Conservation (phyloP, 2,888 invertebrate genomes). For the Diloba caeruleocephala region DNA sequence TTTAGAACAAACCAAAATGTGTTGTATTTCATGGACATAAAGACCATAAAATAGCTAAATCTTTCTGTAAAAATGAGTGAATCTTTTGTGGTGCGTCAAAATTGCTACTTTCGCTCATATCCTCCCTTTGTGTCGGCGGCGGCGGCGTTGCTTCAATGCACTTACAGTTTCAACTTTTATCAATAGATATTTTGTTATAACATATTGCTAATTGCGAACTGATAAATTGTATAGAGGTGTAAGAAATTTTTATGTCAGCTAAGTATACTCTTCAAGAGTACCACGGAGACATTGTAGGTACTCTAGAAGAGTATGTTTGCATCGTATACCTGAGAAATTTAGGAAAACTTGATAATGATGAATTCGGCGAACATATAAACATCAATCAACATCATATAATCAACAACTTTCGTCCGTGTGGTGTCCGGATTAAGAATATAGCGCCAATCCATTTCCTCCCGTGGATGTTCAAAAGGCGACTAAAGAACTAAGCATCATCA, state of each 20-base stretch:
- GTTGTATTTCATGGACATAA: constrained; percentile 39
- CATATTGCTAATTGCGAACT: constrained; percentile 32
- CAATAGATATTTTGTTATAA: constrained; percentile 60
- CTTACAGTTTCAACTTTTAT: constrained; percentile 68
- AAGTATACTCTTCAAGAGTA: too few relatives aligned
- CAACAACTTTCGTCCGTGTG: too few relatives aligned
- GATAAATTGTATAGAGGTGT: constrained; percentile 5
- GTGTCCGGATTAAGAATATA: too few relatives aligned
- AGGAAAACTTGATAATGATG: too few relatives aligned
- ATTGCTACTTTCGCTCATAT: constrained; percentile 81
- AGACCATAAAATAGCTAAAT: constrained; percentile 44
- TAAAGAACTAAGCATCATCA: too few relatives aligned
- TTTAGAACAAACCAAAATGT: constrained; percentile 23
- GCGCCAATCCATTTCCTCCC: too few relatives aligned
- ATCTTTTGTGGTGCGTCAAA: constrained; percentile 74
- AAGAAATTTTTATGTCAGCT: neutral
- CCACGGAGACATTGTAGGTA: too few relatives aligned
- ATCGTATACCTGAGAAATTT: neutral
- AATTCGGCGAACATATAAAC: too few relatives aligned
- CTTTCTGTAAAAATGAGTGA: constrained; percentile 58
- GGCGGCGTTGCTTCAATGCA: constrained; percentile 74
- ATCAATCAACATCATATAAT: too few relatives aligned
- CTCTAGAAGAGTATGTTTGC: too few relatives aligned
- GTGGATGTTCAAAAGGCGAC: too few relatives aligned
- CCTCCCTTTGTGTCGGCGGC: constrained; percentile 69